Evolutionary conservation across 2,797 vertebrate species (phyloP).

Genomic region (Erpetoichthys calabaricus): DNA sequence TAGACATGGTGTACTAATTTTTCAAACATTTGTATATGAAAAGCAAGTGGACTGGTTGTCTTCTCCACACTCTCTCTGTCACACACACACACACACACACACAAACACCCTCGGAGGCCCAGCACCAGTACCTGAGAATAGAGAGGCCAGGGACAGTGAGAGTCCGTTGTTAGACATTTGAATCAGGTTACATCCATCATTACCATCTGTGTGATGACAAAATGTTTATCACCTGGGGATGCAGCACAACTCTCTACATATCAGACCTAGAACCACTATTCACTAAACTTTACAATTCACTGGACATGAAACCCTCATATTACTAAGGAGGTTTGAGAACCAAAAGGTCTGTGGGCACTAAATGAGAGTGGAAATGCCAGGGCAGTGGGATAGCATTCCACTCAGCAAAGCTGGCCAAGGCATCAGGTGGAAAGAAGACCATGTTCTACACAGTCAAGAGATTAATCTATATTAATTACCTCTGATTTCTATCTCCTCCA

Average conservation of each 20-base stretch:
- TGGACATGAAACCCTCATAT: no score
- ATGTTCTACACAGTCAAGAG: no score
- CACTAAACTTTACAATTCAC: no score
- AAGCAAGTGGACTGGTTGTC: no score
- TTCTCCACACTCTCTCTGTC: no score
- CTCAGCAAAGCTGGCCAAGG: slow-evolving; percentile 17
- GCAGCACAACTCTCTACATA: no score
- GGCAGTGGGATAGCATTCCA: slow-evolving; percentile 21
- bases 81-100: slow-evolving; percentile 5
- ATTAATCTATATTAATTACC: slow-evolving; percentile 40
- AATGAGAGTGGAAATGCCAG: not conserved
- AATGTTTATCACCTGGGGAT: slow-evolving; percentile 29
- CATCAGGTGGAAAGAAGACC: not conserved
- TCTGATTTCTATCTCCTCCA: slow-evolving; percentile 75
- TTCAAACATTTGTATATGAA: no score
- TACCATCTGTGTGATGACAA: slow-evolving; percentile 82
- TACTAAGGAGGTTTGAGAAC: not conserved
- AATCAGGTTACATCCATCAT: slow-evolving; percentile 80
- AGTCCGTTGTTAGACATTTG: slow-evolving; percentile 76
- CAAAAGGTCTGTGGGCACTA: not conserved
- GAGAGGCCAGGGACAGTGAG: slow-evolving; percentile 79
- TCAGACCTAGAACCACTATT: no score
- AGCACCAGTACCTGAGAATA: slow-evolving; percentile 74
- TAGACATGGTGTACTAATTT: no score
- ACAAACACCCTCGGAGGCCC: slow-evolving; percentile 14